phyloP scores from a whole-genome alignment of 2,888 invertebrate genomes.

The Calameuta idolon region DNA sequence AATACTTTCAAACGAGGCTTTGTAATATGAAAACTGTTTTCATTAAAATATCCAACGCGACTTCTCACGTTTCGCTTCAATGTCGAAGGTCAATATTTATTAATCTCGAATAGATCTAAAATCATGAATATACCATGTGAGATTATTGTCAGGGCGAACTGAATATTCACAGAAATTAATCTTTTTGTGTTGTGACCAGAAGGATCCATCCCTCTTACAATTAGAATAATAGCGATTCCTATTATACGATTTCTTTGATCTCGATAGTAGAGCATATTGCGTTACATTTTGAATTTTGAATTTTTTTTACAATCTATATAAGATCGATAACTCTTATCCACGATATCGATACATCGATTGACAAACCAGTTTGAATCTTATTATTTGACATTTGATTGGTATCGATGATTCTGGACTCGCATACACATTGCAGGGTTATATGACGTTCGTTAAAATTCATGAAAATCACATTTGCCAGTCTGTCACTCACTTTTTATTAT shows the following conservation, averaged over 20 bases:
- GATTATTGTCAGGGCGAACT: neutral
- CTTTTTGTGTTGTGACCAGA: neutral
- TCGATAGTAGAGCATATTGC: neutral
- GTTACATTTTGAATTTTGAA: neutral
- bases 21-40: too few species aligned
- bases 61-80: too few species aligned
- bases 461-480: neutral
- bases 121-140: neutral
- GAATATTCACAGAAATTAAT: neutral
- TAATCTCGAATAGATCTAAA: neutral
- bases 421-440: neutral
- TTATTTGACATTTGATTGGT: neutral
- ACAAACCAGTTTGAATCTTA: neutral
- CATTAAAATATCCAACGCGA: too few species aligned
- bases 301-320: neutral
- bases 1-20: too few species aligned
- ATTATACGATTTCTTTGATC: neutral
- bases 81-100: neutral
- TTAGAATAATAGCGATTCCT: neutral
- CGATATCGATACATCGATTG: neutral
- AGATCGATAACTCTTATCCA: neutral
- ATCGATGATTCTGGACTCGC: neutral
- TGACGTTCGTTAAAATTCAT: neutral
- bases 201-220: neutral
- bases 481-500: constrained; percentile 25